These are phyloP conservation scores for Unio pictorum DNA, from an alignment of 2,888 invertebrate species.

Conservation along the genomic window DNA sequence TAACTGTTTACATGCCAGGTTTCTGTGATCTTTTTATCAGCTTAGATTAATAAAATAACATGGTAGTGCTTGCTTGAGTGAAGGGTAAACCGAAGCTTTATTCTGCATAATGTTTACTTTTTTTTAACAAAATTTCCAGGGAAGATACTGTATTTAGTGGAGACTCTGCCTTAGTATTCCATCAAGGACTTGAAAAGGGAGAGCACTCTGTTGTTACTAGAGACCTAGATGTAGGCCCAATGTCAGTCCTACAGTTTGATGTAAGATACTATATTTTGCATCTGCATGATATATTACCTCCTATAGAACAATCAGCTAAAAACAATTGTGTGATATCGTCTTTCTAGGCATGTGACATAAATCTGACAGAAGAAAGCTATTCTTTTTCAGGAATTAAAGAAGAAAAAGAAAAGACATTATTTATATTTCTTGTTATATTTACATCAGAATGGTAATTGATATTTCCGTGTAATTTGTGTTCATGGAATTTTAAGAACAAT, in stretches of 20 bases:
- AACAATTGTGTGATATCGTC: background rate
- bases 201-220: conserved; percentile 68
- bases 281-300: background rate
- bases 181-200: conserved; percentile 62
- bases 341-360: background rate
- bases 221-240: conserved; percentile 69
- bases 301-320: background rate
- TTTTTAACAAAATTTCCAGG: conserved; percentile 31
- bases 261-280: conserved; percentile 49
- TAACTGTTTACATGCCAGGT: too few relatives aligned
- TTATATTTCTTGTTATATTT: too few relatives aligned
- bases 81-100: background rate
- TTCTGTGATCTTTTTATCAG: too few relatives aligned
- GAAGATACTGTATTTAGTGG: conserved; percentile 55
- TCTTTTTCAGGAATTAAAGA: background rate
- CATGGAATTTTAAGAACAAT: too few relatives aligned
- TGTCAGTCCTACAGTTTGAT: conserved; percentile 72
- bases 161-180: conserved; percentile 64
- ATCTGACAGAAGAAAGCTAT: background rate
- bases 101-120: conserved; percentile 5
- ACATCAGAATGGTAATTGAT: too few relatives aligned
- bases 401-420: too few relatives aligned
- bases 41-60: too few relatives aligned
- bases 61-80: too few relatives aligned
- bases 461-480: too few relatives aligned